Evolutionary conservation across 2,113 vertebrate genomes (phyloP).

Genomic region (Actenoides lindsayi): DNA sequence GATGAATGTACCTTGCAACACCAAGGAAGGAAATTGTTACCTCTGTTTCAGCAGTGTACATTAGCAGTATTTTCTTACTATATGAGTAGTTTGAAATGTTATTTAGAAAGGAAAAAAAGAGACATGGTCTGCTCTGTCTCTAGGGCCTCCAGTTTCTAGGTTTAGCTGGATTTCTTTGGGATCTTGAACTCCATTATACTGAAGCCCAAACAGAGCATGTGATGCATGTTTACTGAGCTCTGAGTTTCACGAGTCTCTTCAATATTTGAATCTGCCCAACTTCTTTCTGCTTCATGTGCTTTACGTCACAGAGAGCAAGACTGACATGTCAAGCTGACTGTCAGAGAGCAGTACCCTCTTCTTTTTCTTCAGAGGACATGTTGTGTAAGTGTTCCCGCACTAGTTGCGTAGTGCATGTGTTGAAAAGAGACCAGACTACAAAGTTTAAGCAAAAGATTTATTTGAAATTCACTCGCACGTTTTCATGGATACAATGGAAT

Average conservation of each 20-base stretch:
- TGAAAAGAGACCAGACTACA: too few species aligned
- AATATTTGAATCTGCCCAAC: neutral
- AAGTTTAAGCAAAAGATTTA: too few species aligned
- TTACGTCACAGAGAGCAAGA: neutral
- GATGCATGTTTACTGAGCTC: neutral
- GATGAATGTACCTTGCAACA: neutral
- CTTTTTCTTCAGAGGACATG: neutral
- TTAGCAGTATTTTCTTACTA: neutral
- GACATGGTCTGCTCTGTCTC: neutral
- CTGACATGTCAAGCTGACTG: neutral
- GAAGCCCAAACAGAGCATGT: neutral
- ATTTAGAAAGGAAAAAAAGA: neutral
- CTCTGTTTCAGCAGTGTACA: neutral
- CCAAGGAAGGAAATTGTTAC: neutral
- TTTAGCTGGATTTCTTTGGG: neutral
- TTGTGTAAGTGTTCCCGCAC: neutral
- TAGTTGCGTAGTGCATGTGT: too few species aligned
- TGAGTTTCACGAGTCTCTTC: neutral
- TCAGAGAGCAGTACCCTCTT: neutral
- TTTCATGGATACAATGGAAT: too few species aligned
- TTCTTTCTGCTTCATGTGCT: neutral
- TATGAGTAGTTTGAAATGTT: neutral
- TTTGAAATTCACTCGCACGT: too few species aligned
- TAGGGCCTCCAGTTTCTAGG: neutral
- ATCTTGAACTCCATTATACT: neutral